Conservation (phyloP, 1,140 invertebrate species). For the Trichonephila clavata region DNA sequence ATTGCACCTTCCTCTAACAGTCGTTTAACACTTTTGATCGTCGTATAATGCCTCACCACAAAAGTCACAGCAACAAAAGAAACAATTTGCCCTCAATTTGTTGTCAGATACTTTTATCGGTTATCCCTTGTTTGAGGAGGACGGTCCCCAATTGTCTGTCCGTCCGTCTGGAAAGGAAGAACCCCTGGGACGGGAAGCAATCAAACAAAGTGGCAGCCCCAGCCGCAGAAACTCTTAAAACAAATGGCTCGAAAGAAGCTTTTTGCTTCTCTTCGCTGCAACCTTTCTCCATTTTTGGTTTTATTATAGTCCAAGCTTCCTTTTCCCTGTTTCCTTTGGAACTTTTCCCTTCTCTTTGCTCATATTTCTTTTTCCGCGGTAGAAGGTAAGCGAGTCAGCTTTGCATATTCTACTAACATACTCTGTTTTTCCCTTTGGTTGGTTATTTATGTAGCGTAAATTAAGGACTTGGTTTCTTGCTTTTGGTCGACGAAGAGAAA, state of each 20-base stretch:
- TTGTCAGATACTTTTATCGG: constrained; percentile 71
- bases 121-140: constrained; percentile 48
- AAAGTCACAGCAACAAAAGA: constrained; percentile 54
- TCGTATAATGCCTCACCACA: constrained; percentile 41
- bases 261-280: neutral
- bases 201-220: constrained; percentile 70
- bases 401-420: neutral
- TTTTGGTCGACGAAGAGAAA: neutral
- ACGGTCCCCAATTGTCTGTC: constrained; percentile 33
- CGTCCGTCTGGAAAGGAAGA: constrained; percentile 53
- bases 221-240: constrained; percentile 70
- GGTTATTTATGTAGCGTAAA: constrained; percentile 38
- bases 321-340: neutral
- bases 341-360: neutral
- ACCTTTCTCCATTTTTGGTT: constrained; percentile 27
- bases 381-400: constrained; percentile 4
- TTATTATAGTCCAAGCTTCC: neutral
- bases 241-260: constrained; percentile 62
- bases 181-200: constrained; percentile 67
- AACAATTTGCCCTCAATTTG: constrained; percentile 66
- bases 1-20: neutral
- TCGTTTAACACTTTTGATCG: constrained; percentile 46
- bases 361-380: neutral
- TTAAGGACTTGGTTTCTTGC: neutral
- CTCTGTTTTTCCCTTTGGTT: neutral